phyloP scores from a whole-genome alignment of 1,140 invertebrate genomes.

The Dinoponera quadriceps region DNA sequence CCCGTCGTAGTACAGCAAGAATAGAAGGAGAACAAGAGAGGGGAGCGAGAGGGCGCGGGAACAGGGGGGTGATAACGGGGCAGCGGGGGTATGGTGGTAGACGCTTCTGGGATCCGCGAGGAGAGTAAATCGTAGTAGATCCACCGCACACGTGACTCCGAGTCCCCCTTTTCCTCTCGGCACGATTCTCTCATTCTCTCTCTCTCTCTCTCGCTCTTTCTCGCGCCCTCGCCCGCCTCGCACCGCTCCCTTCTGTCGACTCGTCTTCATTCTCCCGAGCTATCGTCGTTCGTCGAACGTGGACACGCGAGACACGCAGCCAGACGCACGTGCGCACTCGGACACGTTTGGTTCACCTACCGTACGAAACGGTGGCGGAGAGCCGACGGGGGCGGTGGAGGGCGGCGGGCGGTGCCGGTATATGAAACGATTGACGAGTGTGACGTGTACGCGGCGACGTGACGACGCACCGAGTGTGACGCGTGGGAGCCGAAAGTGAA shows the following conservation, averaged over 20 bases:
- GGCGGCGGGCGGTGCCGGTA: not conserved
- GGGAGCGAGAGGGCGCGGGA: slow-evolving; percentile 35
- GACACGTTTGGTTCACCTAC: slow-evolving; percentile 66
- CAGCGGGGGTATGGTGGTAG: slow-evolving; percentile 65
- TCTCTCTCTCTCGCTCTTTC: slow-evolving; percentile 11
- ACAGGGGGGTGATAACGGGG: slow-evolving; percentile 59
- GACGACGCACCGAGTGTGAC: slow-evolving; percentile 30
- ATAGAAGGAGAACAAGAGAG: slow-evolving; percentile 69
- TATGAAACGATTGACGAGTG: slow-evolving; percentile 66
- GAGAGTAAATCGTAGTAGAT: slow-evolving; percentile 76
- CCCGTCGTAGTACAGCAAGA: slow-evolving; percentile 77
- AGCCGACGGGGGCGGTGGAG: slow-evolving; percentile 10
- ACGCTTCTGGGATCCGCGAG: slow-evolving; percentile 75
- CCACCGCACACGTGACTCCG: slow-evolving; percentile 68
- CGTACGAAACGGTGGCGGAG: slow-evolving; percentile 3
- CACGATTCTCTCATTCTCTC: too few species aligned
- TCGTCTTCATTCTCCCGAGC: slow-evolving; percentile 33
- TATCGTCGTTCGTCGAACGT: slow-evolving; percentile 58
- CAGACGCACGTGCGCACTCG: slow-evolving; percentile 65
- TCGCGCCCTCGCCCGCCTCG: slow-evolving; percentile 2
- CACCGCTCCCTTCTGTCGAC: slow-evolving; percentile 8
- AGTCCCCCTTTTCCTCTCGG: slow-evolving; percentile 26
- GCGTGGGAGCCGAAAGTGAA: slow-evolving; percentile 50
- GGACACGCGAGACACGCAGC: slow-evolving; percentile 67
- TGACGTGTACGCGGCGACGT: slow-evolving; percentile 48